Conservation (phyloP, 2,797 vertebrate species). For the Ibycter americanus region DNA sequence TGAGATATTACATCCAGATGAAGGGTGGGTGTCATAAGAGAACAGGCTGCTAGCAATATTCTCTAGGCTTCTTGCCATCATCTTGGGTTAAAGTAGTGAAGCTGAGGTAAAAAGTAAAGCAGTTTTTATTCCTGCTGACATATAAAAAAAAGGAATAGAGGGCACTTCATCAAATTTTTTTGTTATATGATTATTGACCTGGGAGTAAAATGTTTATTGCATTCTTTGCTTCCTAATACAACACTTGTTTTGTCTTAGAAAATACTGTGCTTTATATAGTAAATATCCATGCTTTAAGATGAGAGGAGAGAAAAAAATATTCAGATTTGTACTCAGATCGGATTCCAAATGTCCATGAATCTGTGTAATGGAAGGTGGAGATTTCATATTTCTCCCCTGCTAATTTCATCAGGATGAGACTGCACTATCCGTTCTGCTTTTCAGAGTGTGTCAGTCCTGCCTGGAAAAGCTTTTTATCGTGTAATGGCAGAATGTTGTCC, state of each 20-base stretch:
- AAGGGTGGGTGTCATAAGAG: conserved; percentile 70
- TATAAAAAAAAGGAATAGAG: not conserved
- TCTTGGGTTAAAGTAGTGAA: conserved; percentile 58
- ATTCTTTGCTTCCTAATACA: conserved; percentile 66
- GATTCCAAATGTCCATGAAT: conserved; percentile 44
- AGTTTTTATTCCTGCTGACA: conserved; percentile 50
- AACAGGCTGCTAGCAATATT: conserved; percentile 72
- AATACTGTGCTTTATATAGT: conserved; percentile 18
- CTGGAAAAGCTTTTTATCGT: conserved; percentile 59
- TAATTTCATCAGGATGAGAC: conserved; percentile 63
- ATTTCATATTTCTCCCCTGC: conserved; percentile 58
- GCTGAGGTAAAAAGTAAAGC: conserved; percentile 43
- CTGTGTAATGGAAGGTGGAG: conserved; percentile 40
- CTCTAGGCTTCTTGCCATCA: conserved; percentile 74
- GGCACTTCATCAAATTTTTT: conserved; percentile 32
- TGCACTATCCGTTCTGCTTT: conserved; percentile 56
- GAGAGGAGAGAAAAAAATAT: not conserved
- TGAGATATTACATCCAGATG: conserved; percentile 78
- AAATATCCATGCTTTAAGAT: conserved; percentile 14
- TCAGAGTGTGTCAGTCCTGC: conserved; percentile 51
- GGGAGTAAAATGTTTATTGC: conserved; percentile 37
- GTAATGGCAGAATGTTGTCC: conserved; percentile 50
- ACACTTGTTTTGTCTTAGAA: conserved; percentile 58
- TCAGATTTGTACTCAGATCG: not conserved
- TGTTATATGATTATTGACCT: conserved; percentile 29